Conservation (phyloP, 2,888 invertebrate species). For the Zygaena filipendulae region DNA sequence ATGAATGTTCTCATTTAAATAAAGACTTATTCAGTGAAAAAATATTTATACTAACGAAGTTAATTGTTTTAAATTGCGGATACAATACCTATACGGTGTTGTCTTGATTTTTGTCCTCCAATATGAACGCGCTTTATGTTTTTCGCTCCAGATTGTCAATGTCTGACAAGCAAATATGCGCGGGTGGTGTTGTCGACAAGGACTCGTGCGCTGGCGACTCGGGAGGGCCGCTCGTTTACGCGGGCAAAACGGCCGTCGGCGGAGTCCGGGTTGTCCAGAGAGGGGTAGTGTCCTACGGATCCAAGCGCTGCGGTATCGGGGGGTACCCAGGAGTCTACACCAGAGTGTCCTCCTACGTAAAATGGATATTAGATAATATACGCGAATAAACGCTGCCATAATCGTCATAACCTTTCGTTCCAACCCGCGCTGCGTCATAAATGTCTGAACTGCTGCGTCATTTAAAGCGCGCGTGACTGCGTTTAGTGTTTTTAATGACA, state of each 20-base stretch:
- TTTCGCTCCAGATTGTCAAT: constrained; percentile 40
- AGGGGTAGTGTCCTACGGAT: constrained; percentile 69
- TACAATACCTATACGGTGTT: too few relatives aligned
- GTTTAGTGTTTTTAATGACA: too few relatives aligned
- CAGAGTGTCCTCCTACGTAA: constrained; percentile 58
- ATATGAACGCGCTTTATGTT: too few relatives aligned
- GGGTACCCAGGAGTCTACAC: constrained; percentile 72
- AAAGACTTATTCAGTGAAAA: too few relatives aligned
- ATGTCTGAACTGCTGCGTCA: too few relatives aligned
- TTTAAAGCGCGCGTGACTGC: too few relatives aligned
- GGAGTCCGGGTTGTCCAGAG: constrained; percentile 66
- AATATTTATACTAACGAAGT: too few relatives aligned
- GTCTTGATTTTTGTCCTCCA: too few relatives aligned
- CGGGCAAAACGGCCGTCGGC: constrained; percentile 27
- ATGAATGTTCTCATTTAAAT: too few relatives aligned
- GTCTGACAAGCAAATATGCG: constrained; percentile 60
- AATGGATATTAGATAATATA: constrained; percentile 70
- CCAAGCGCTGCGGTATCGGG: constrained; percentile 56
- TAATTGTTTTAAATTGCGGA: too few relatives aligned
- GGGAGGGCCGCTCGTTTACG: constrained; percentile 72
- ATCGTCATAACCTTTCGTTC: neutral
- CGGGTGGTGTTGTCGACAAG: constrained; percentile 57
- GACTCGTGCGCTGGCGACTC: constrained; percentile 77
- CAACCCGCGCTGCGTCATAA: too few relatives aligned
- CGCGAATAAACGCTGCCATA: constrained; percentile 15